Evolutionary conservation across 2,113 vertebrate genomes (phyloP).

Genomic region (Hippopotamus amphibius): DNA sequence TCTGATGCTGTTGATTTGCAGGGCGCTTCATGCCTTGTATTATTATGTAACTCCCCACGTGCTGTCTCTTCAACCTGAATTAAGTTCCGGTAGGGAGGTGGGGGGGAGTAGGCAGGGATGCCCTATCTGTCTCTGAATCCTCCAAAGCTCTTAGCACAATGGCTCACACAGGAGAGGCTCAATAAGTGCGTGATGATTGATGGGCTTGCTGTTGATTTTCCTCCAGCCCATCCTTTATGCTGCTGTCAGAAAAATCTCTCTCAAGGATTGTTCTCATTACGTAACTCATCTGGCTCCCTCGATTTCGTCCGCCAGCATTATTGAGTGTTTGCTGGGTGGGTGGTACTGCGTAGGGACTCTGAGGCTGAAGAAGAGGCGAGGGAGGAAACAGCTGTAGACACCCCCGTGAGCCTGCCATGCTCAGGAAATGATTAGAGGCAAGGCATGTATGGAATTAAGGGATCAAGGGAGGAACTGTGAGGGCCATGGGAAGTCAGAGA

Average conservation of each 20-base stretch:
- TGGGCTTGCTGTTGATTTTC: slow-evolving; percentile 13
- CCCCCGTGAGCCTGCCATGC: neutral
- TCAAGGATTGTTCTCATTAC: slow-evolving; percentile 35
- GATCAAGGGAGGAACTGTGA: neutral
- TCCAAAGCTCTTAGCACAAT: neutral
- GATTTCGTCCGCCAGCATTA: neutral
- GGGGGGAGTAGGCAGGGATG: neutral
- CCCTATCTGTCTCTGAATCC: neutral
- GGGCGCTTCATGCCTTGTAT: neutral
- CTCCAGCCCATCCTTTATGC: slow-evolving; percentile 59
- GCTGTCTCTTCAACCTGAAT: neutral
- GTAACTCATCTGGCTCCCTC: neutral
- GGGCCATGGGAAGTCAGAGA: neutral
- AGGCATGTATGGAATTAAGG: neutral
- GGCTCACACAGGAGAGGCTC: slow-evolving; percentile 7
- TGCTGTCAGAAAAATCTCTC: slow-evolving; percentile 66
- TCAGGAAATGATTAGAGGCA: neutral
- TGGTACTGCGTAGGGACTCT: neutral
- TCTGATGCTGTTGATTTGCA: slow-evolving; percentile 28
- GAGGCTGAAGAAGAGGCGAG: neutral
- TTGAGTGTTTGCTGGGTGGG: neutral
- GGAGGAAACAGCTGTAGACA: neutral
- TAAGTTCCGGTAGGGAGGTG: neutral
- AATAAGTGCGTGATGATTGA: neutral
- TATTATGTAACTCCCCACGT: slow-evolving; percentile 31